Conservation (phyloP, 2,888 invertebrate species). For the Apamea anceps region DNA sequence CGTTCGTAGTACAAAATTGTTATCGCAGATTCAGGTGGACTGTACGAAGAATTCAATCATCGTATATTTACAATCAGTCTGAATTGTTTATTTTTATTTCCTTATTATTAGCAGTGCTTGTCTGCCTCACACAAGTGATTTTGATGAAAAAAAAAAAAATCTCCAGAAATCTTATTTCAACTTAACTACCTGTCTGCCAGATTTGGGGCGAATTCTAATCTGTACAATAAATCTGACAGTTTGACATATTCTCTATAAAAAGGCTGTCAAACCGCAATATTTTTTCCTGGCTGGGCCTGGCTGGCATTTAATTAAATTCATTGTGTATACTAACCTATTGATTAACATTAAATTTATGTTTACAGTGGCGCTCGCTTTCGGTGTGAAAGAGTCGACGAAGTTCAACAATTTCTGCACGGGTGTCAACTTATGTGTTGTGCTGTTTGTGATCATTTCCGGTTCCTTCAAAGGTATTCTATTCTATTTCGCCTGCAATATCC, state of each 20-base stretch:
- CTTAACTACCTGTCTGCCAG: neutral
- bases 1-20: too few relatives aligned
- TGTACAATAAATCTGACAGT: neutral
- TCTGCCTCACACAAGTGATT: too few relatives aligned
- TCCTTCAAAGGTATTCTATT: slow-evolving; percentile 91
- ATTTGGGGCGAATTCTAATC: neutral
- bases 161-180: neutral
- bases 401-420: slow-evolving; percentile 97
- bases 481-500: too few relatives aligned
- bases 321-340: neutral
- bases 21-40: too few relatives aligned
- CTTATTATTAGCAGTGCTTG: too few relatives aligned
- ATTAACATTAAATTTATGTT: slow-evolving; percentile 18
- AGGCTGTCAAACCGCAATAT: neutral
- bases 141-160: neutral
- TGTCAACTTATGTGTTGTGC: slow-evolving; percentile 94
- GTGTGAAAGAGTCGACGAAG: slow-evolving; percentile 96
- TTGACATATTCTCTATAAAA: neutral
- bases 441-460: slow-evolving; percentile 95
- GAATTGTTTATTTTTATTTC: too few relatives aligned
- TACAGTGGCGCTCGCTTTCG: slow-evolving; percentile 93
- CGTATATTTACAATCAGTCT: too few relatives aligned
- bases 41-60: too few relatives aligned
- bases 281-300: neutral
- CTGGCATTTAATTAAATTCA: neutral